phyloP scores from a whole-genome alignment of 2,888 invertebrate genomes.

The Acronicta aceris region DNA sequence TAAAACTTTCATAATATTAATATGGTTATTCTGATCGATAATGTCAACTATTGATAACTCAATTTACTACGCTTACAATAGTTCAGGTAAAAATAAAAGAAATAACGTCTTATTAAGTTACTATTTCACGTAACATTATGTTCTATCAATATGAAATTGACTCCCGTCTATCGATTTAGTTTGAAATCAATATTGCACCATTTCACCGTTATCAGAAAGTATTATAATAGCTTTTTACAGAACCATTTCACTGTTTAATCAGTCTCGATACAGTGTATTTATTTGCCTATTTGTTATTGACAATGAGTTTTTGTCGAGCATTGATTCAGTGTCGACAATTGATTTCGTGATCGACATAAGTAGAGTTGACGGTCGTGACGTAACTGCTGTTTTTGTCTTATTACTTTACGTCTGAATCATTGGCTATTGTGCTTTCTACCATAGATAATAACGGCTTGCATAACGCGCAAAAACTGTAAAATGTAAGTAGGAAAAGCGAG shows the following conservation, averaged over 20 bases:
- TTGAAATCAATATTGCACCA: too few species aligned
- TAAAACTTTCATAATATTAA: too few species aligned
- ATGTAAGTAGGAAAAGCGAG: conserved; percentile 34
- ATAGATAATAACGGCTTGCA: conserved; percentile 55
- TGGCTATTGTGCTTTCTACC: conserved; percentile 64
- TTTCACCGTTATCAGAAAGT: not conserved
- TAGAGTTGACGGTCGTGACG: conserved; percentile 55
- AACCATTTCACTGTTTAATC: conserved; percentile 26
- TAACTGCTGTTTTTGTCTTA: conserved; percentile 63
- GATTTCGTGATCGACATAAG: conserved; percentile 58
- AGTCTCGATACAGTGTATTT: conserved; percentile 33
- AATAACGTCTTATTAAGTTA: too few species aligned
- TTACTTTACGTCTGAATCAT: conserved; percentile 53
- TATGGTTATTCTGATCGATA: too few species aligned
- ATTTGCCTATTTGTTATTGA: conserved; percentile 39
- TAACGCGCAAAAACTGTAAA: conserved; percentile 40
- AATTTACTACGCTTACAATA: too few species aligned
- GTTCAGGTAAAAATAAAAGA: too few species aligned
- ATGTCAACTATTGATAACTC: too few species aligned
- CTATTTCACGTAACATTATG: too few species aligned
- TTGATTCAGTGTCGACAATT: conserved; percentile 37
- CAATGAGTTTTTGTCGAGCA: conserved; percentile 26
- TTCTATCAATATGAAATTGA: too few species aligned
- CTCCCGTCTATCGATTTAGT: too few species aligned
- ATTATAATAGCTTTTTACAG: conserved; percentile 9